These are phyloP conservation scores for Berghia stephanieae DNA, from an alignment of 1,140 invertebrate genomes.

Conservation along the genomic window DNA sequence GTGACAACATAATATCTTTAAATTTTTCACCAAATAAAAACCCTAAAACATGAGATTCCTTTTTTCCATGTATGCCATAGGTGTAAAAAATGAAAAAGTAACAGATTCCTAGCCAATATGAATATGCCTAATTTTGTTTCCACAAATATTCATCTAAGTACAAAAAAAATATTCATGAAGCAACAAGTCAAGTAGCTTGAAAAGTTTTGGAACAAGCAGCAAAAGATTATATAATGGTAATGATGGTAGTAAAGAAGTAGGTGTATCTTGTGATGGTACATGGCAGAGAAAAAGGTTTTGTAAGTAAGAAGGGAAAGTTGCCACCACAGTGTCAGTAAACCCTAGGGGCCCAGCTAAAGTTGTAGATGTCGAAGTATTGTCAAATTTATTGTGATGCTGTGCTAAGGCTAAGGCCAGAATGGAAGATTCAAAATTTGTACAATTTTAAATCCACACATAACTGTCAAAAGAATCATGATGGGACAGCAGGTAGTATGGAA, in stretches of 20 bases:
- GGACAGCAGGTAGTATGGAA: too few species aligned
- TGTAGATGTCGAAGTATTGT: neutral
- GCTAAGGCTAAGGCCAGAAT: neutral
- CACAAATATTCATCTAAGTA: neutral
- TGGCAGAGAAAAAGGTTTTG: neutral
- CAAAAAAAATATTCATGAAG: neutral
- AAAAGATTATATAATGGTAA: neutral
- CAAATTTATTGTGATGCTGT: neutral
- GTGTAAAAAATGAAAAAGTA: neutral
- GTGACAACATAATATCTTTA: too few species aligned
- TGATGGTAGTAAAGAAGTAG: neutral
- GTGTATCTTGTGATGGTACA: constrained; percentile 3
- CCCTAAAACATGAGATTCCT: too few species aligned
- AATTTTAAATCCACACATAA: too few species aligned
- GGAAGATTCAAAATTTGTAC: too few species aligned
- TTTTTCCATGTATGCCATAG: too few species aligned
- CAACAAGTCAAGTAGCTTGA: neutral
- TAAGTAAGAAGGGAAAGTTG: neutral
- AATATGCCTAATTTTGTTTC: neutral
- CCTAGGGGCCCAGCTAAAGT: neutral
- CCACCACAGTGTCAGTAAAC: neutral
- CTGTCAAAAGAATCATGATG: too few species aligned
- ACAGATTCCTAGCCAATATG: neutral
- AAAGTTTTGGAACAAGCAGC: neutral
- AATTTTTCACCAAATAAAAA: neutral